phyloP scores from a whole-genome alignment of 1,140 invertebrate species.

The Drosophila littoralis region DNA sequence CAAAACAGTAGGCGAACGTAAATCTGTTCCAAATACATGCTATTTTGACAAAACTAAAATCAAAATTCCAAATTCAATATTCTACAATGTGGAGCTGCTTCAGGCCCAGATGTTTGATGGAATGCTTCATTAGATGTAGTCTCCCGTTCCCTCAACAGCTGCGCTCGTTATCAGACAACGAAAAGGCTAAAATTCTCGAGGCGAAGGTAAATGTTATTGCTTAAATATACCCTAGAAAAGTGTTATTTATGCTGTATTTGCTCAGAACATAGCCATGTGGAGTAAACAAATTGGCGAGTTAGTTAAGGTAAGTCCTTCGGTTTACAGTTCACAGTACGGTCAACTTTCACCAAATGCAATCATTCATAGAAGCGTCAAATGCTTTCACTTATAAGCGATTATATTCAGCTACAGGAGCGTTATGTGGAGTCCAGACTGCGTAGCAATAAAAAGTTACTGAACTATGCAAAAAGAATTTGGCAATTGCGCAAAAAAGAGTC shows the following conservation, averaged over 20 bases:
- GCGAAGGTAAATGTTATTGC: slow-evolving; percentile 1
- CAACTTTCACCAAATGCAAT: too few species aligned
- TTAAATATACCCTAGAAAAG: not conserved
- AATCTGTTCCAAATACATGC: not conserved
- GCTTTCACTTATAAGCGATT: slow-evolving; percentile 22
- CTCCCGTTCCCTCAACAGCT: not conserved
- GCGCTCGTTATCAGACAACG: slow-evolving; percentile 17
- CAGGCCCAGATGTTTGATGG: slow-evolving; percentile 9
- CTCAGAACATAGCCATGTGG: slow-evolving; percentile 12
- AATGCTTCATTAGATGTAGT: not conserved
- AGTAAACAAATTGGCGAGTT: slow-evolving; percentile 26
- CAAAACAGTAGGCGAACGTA: slow-evolving; percentile 8
- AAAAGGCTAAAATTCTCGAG: not conserved
- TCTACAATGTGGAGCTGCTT: slow-evolving; percentile 16
- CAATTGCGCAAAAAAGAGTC: not conserved
- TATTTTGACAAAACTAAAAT: not conserved
- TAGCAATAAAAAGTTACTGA: slow-evolving; percentile 20
- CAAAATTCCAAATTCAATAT: slow-evolving; percentile 8
- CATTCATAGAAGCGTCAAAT: slow-evolving; percentile 15
- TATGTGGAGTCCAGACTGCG: slow-evolving; percentile 14
- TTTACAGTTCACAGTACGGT: not conserved
- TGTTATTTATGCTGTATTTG: too few species aligned
- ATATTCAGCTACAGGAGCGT: slow-evolving; percentile 17
- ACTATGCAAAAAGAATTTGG: not conserved
- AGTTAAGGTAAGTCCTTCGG: slow-evolving; percentile 8